These are phyloP conservation scores for Periplaneta americana DNA, from an alignment of 1,140 invertebrate genomes.

Conservation along the genomic window DNA sequence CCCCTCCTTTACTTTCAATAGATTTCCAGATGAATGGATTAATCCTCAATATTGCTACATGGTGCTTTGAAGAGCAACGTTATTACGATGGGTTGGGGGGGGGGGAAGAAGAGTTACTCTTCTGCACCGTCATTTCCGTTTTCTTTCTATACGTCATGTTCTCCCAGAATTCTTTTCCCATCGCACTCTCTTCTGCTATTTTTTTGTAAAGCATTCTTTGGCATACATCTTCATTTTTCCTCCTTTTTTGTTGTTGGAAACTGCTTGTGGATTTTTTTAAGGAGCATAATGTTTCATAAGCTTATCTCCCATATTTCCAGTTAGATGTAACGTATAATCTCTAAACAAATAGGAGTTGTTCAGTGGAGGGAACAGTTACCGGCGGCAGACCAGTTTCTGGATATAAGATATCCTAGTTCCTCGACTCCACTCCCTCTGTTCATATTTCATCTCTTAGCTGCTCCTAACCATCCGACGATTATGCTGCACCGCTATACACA, in stretches of 20 bases:
- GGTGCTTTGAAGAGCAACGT: not conserved
- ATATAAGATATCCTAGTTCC: too few relatives aligned
- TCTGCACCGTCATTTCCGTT: not conserved
- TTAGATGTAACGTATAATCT: not conserved
- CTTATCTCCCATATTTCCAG: not conserved
- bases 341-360: not conserved
- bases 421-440: not conserved
- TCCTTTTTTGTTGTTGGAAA: not conserved
- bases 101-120: not conserved
- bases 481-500: not conserved
- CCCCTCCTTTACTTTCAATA: not conserved
- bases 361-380: not conserved
- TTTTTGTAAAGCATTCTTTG: not conserved
- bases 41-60: not conserved
- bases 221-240: not conserved
- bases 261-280: not conserved
- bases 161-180: too few relatives aligned
- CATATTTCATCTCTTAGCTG: not conserved
- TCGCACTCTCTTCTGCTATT: not conserved
- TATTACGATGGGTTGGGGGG: not conserved
- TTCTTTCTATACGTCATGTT: not conserved
- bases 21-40: not conserved
- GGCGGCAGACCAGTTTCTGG: not conserved
- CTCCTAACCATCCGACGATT: not conserved
- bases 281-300: not conserved